Conservation (phyloP, 2,797 vertebrate species). For the Okamejei kenojei region DNA sequence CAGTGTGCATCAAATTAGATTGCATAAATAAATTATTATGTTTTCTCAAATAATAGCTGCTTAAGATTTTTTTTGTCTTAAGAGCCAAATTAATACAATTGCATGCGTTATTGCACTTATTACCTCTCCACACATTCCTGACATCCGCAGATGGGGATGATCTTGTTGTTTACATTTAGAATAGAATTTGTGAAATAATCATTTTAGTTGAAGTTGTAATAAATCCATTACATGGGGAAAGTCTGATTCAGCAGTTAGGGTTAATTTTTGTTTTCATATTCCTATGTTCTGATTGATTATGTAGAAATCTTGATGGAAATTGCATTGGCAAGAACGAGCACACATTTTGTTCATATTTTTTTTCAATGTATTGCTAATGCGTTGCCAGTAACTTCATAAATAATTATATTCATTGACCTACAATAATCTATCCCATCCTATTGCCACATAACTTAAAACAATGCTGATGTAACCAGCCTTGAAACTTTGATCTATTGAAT, state of each 20-base stretch:
- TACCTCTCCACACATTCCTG: constrained; percentile 62
- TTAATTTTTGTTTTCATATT: neutral
- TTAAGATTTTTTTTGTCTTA: neutral
- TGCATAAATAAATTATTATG: neutral
- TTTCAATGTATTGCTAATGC: neutral
- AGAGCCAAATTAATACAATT: constrained; percentile 65
- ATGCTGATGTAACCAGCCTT: too few species aligned
- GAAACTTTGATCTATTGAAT: too few species aligned
- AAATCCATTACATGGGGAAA: constrained; percentile 63
- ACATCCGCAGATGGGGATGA: constrained; percentile 70
- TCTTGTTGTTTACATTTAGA: constrained; percentile 67
- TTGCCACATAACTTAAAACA: neutral
- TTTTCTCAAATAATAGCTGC: neutral
- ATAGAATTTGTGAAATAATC: constrained; percentile 65
- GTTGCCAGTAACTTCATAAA: neutral
- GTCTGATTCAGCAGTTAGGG: neutral
- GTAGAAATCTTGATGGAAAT: neutral
- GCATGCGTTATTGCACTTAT: constrained; percentile 63
- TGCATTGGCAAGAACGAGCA: neutral
- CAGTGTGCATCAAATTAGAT: neutral
- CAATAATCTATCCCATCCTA: neutral
- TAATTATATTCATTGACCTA: neutral
- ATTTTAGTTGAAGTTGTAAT: constrained; percentile 67
- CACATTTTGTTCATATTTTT: neutral
- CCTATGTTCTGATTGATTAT: neutral